These are phyloP conservation scores for Amphiprion percula DNA, from an alignment of 2,113 vertebrate genomes.

Conservation along the genomic window DNA sequence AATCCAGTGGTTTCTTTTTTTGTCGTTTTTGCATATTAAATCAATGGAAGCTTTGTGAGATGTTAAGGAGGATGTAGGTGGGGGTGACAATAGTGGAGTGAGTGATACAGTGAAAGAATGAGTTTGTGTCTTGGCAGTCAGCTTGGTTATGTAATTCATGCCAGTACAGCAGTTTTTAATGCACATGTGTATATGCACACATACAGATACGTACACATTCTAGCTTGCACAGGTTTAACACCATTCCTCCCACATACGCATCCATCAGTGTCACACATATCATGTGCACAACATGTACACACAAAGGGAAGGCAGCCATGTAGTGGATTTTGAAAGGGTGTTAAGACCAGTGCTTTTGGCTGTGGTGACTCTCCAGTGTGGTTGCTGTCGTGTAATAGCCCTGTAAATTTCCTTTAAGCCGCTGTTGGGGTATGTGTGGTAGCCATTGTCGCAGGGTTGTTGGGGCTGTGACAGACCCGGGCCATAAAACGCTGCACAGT, in stretches of 20 bases:
- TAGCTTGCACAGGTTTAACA: not conserved
- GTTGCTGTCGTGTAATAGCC: conserved; percentile 69
- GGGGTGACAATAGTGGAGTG: conserved; percentile 37
- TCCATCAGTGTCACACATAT: not conserved
- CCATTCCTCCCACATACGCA: not conserved
- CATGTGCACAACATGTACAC: conserved; percentile 14
- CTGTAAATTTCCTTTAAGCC: conserved; percentile 82
- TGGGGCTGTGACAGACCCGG: conserved; percentile 56
- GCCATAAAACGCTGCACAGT: conserved; percentile 50
- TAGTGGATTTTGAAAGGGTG: conserved; percentile 49
- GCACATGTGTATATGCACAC: not conserved
- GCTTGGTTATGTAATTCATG: conserved; percentile 71
- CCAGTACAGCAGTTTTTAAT: conserved; percentile 68
- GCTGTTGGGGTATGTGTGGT: conserved; percentile 58
- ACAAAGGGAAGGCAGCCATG: conserved; percentile 47
- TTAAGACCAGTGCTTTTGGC: conserved; percentile 67
- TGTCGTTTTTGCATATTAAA: conserved; percentile 36
- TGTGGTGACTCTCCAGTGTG: conserved; percentile 68
- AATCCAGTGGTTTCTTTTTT: not conserved
- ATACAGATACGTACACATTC: not conserved
- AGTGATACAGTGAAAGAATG: conserved; percentile 37
- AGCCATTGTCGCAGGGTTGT: conserved; percentile 63
- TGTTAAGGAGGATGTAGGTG: conserved; percentile 21
- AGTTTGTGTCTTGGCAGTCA: conserved; percentile 68
- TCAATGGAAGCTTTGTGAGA: conserved; percentile 55